Percentiles rank a stretch among this genome's conserved stretches.
phyloP scores from a whole-genome alignment of 2,888 invertebrate genomes.

The Alloscopus bannaensis region DNA sequence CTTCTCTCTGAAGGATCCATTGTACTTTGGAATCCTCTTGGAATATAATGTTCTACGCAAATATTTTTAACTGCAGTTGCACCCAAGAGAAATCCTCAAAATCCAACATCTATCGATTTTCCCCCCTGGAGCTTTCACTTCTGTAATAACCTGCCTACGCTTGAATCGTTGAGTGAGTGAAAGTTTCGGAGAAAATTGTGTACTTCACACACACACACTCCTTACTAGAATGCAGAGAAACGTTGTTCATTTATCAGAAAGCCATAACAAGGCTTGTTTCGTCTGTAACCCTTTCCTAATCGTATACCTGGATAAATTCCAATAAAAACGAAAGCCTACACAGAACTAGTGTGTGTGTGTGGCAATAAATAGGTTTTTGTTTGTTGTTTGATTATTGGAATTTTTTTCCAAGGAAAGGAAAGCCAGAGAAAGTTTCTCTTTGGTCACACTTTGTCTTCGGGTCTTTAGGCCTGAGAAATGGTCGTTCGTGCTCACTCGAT shows the following conservation, averaged over 20 bases:
- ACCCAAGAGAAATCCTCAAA: too few species aligned
- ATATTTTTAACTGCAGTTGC: too few species aligned
- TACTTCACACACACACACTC: too few species aligned
- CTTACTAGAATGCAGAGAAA: conserved; percentile 1
- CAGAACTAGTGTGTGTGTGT: conserved; percentile 17
- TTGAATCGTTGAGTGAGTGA: too few species aligned
- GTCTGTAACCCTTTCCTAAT: background rate
- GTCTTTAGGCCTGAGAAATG: background rate
- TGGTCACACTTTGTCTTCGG: background rate
- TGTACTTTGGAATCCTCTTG: too few species aligned
- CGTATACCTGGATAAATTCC: conserved; percentile 15
- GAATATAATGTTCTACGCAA: background rate
- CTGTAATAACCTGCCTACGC: too few species aligned
- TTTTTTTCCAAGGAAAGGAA: conserved; percentile 8
- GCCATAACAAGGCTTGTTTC: conserved; percentile 19
- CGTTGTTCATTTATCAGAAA: conserved; percentile 19
- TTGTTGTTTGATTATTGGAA: conserved; percentile 9
- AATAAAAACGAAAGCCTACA: conserved; percentile 14
- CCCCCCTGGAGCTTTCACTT: too few species aligned
- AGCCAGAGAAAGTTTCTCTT: background rate
- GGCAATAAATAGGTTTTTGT: conserved; percentile 34
- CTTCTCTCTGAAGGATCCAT: conserved; percentile 42
- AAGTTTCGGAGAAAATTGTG: too few species aligned
- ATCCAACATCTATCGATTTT: too few species aligned
- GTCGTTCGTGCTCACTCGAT: too few species aligned